Evolutionary conservation across 2,888 invertebrate species (phyloP).

Genomic region (Fragum fragum): DNA sequence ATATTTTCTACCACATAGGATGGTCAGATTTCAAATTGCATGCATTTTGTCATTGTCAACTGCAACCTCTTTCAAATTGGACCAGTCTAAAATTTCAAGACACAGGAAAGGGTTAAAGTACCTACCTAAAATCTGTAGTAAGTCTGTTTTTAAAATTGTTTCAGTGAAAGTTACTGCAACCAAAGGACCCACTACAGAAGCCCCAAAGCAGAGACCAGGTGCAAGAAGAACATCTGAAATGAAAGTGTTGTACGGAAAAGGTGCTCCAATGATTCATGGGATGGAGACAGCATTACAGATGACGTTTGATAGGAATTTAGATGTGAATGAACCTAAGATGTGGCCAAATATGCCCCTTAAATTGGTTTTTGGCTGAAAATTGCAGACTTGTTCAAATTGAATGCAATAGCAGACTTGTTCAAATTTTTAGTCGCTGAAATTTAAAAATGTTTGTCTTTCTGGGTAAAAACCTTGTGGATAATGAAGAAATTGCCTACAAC

Average conservation of each 20-base stretch:
- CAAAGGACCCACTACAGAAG: constrained; percentile 69
- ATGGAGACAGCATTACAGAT: constrained; percentile 92
- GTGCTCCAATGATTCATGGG: constrained; percentile 90
- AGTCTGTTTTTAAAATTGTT: neutral
- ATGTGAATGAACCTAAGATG: constrained; percentile 89
- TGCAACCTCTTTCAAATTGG: too few species aligned
- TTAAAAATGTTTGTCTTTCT: too few species aligned
- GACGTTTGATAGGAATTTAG: constrained; percentile 90
- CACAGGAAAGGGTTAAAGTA: neutral
- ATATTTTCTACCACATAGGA: neutral
- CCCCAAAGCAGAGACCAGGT: constrained; percentile 85
- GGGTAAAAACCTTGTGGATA: too few species aligned
- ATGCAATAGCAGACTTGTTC: too few species aligned
- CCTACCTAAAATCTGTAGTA: too few species aligned
- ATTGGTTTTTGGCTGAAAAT: constrained; percentile 74
- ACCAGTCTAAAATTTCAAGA: too few species aligned
- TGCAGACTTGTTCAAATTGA: too few species aligned
- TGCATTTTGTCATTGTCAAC: too few species aligned
- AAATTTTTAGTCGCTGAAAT: too few species aligned
- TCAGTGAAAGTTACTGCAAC: constrained; percentile 39
- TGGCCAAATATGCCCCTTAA: constrained; percentile 93
- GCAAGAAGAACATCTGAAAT: constrained; percentile 81
- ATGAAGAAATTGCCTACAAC: too few species aligned
- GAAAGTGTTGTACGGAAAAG: constrained; percentile 89
- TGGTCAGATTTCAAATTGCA: too few species aligned